phyloP scores from a whole-genome alignment of 2,888 invertebrate genomes.

The Oscheius onirici region DNA sequence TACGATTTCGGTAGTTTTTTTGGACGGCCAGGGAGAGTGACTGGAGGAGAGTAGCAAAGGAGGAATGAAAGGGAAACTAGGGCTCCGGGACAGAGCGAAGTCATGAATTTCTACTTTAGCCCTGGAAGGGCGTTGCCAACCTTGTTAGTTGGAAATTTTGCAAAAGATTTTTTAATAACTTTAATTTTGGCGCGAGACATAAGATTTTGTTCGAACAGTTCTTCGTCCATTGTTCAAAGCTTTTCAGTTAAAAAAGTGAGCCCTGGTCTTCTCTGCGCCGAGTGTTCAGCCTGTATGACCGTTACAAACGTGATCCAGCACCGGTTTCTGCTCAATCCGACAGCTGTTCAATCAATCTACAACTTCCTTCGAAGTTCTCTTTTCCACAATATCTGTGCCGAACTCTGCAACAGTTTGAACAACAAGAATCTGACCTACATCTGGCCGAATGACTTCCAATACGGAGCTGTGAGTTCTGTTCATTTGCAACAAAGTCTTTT shows the following conservation, averaged over 20 bases:
- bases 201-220: too few relatives aligned
- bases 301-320: conserved; percentile 49
- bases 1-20: too few relatives aligned
- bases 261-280: conserved; percentile 41
- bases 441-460: conserved; percentile 42
- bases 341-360: conserved; percentile 33
- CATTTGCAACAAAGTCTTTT: background rate
- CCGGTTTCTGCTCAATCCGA: conserved; percentile 37
- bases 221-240: too few relatives aligned
- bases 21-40: too few relatives aligned
- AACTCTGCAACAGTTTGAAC: conserved; percentile 37
- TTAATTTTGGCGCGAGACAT: too few relatives aligned
- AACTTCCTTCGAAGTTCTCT: conserved; percentile 41
- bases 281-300: conserved; percentile 54
- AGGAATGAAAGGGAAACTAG: too few relatives aligned
- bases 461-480: conserved; percentile 35
- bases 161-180: too few relatives aligned
- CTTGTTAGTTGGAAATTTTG: too few relatives aligned
- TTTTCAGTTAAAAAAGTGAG: conserved; percentile 47
- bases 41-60: too few relatives aligned
- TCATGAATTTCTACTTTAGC: too few relatives aligned
- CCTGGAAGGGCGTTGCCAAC: too few relatives aligned
- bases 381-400: conserved; percentile 52
- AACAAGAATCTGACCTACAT: conserved; percentile 18
- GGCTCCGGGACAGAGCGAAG: too few relatives aligned